Percentiles rank a stretch among this genome's conserved stretches.
These are phyloP conservation scores for Solen grandis DNA, from an alignment of 1,140 invertebrate species.

Conservation along the genomic window DNA sequence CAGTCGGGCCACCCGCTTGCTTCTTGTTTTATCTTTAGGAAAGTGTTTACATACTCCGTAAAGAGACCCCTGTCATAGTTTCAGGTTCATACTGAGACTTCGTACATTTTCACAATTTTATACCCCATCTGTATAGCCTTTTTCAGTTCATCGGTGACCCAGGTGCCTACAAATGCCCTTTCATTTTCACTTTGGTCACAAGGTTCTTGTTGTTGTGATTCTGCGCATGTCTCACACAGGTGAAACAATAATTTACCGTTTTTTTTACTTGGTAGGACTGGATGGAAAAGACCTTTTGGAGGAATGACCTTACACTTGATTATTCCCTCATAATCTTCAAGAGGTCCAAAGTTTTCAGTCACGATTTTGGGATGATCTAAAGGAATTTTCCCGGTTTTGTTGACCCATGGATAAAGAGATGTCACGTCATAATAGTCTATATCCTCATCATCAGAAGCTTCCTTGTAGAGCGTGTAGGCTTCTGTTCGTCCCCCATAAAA, in stretches of 20 bases:
- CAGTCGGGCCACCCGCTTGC: constrained; percentile 57
- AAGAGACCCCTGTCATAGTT: constrained; percentile 56
- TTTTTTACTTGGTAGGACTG: constrained; percentile 21
- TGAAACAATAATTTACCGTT: constrained; percentile 5
- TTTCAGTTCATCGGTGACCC: neutral
- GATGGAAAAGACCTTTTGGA: neutral
- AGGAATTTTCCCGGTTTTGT: constrained; percentile 45
- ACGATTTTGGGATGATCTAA: constrained; percentile 38
- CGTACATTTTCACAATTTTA: constrained; percentile 1
- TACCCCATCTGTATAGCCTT: neutral
- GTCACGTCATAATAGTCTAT: constrained; percentile 58
- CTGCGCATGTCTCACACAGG: constrained; percentile 13
- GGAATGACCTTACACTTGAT: constrained; percentile 28
- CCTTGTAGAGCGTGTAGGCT: constrained; percentile 42
- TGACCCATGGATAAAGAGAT: constrained; percentile 50
- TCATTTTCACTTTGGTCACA: constrained; percentile 1
- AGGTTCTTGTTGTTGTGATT: neutral
- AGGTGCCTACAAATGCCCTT: constrained; percentile 1
- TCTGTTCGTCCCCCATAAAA: constrained; percentile 54
- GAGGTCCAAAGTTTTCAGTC: constrained; percentile 2
- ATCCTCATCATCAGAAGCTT: constrained; percentile 16
- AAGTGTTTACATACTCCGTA: constrained; percentile 61
- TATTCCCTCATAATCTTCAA: constrained; percentile 13
- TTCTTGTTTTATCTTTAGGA: constrained; percentile 68
- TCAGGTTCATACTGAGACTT: constrained; percentile 68